These are phyloP conservation scores for Bombus vancouverensis DNA, from an alignment of 1,140 invertebrate genomes.

Conservation along the genomic window DNA sequence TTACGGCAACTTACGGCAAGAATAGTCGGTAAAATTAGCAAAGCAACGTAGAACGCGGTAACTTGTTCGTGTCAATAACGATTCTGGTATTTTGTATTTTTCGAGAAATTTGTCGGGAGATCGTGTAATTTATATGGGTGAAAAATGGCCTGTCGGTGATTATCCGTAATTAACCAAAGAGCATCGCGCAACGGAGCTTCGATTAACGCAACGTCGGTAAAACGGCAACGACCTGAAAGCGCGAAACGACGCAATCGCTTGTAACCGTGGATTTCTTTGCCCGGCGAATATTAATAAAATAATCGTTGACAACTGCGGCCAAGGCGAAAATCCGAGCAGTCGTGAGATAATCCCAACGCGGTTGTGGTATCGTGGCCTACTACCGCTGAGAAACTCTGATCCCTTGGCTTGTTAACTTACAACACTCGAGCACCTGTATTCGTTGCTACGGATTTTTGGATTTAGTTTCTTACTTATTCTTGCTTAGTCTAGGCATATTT, in stretches of 20 bases:
- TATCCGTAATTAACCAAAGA: slow-evolving; percentile 3
- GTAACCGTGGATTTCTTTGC: background rate
- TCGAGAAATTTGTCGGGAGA: background rate
- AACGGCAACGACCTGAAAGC: background rate
- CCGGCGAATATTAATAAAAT: slow-evolving; percentile 6
- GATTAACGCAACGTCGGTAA: background rate
- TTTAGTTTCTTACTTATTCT: background rate
- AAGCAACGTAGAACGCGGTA: background rate
- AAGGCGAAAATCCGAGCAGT: background rate
- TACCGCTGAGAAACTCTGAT: background rate
- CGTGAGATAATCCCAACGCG: slow-evolving; percentile 4
- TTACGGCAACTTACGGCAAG: too few species aligned
- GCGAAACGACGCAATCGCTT: background rate
- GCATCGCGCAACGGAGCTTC: background rate
- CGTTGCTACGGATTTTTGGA: background rate
- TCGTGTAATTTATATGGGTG: background rate
- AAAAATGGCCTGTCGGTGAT: background rate
- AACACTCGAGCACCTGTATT: background rate
- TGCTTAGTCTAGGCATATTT: background rate
- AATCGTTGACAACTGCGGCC: background rate
- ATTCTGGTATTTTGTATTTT: background rate
- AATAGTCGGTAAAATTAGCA: background rate
- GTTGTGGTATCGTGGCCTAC: background rate
- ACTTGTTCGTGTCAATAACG: background rate
- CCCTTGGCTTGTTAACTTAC: slow-evolving; percentile 4